Conservation (phyloP, 1,140 invertebrate genomes). For the Nebria ingens region DNA sequence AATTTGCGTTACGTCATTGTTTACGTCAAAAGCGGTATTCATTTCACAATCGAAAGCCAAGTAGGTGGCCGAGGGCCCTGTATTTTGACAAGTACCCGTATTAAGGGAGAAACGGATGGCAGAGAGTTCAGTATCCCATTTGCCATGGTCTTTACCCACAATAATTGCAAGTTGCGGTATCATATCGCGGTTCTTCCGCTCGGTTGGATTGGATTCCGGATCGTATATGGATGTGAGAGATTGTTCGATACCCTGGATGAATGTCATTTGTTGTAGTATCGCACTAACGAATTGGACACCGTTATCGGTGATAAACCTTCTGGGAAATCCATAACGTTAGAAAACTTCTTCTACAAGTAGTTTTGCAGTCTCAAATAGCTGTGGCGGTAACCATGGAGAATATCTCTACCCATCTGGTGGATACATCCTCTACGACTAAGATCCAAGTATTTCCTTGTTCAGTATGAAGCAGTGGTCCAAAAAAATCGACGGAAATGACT, state of each 20-base stretch:
- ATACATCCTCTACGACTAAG: background rate
- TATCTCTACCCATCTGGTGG: constrained; percentile 10
- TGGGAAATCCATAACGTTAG: constrained; percentile 20
- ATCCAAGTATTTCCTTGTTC: constrained; percentile 16
- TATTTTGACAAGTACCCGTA: constrained; percentile 29
- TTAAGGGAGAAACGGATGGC: constrained; percentile 35
- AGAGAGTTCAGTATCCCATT: constrained; percentile 31
- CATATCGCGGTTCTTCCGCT: constrained; percentile 29
- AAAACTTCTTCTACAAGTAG: constrained; percentile 14
- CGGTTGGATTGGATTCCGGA: constrained; percentile 30
- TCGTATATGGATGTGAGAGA: constrained; percentile 28
- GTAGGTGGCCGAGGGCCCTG: constrained; percentile 31
- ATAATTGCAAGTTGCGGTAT: constrained; percentile 30
- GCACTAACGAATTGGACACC: constrained; percentile 23
- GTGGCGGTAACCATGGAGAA: constrained; percentile 6
- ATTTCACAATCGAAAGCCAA: constrained; percentile 29
- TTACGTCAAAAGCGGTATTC: constrained; percentile 16
- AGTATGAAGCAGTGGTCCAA: constrained; percentile 19
- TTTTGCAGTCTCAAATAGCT: background rate
- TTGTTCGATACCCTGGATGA: constrained; percentile 24
- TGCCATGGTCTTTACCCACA: constrained; percentile 25
- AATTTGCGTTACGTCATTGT: too few relatives aligned
- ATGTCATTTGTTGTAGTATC: constrained; percentile 20
- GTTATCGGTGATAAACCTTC: constrained; percentile 24
- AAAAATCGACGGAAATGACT: constrained; percentile 26